Percentiles rank a stretch among this genome's conserved stretches.
These are phyloP conservation scores for Piprites chloris DNA, from an alignment of 2,113 vertebrate genomes.

Conservation along the genomic window DNA sequence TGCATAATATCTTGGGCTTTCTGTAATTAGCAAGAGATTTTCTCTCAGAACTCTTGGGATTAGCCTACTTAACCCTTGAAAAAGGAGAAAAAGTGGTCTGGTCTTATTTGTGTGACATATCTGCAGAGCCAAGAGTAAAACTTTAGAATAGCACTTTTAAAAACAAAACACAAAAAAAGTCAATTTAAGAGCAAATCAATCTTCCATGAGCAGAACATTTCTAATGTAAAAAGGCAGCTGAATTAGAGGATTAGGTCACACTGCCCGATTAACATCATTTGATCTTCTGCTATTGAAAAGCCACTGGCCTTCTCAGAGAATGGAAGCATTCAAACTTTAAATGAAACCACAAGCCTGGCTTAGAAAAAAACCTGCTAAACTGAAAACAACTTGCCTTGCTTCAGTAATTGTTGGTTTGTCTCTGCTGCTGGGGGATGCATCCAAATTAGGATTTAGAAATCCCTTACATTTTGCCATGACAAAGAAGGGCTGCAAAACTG, in stretches of 20 bases:
- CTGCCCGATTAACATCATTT: slow-evolving; percentile 71
- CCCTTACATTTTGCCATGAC: not conserved
- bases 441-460: slow-evolving; percentile 28
- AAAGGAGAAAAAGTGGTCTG: not conserved
- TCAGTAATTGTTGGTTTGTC: slow-evolving; percentile 35
- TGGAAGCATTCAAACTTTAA: slow-evolving; percentile 58
- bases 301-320: slow-evolving; percentile 52
- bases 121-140: not conserved
- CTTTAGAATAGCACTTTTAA: not conserved
- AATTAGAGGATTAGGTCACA: slow-evolving; percentile 70
- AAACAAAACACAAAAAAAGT: not conserved
- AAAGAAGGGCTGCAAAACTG: not conserved
- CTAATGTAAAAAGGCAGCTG: slow-evolving; percentile 71
- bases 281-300: slow-evolving; percentile 75
- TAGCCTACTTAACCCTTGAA: not conserved
- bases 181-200: slow-evolving; percentile 58
- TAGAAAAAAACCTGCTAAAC: slow-evolving; percentile 49
- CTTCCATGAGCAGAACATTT: slow-evolving; percentile 47
- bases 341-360: slow-evolving; percentile 67
- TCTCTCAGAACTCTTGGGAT: not conserved
- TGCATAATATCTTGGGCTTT: not conserved
- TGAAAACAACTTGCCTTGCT: slow-evolving; percentile 52
- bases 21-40: not conserved
- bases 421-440: slow-evolving; percentile 12
- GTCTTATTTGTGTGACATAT: not conserved